phyloP scores from a whole-genome alignment of 1,140 invertebrate species.

The Camponotus vicinus region DNA sequence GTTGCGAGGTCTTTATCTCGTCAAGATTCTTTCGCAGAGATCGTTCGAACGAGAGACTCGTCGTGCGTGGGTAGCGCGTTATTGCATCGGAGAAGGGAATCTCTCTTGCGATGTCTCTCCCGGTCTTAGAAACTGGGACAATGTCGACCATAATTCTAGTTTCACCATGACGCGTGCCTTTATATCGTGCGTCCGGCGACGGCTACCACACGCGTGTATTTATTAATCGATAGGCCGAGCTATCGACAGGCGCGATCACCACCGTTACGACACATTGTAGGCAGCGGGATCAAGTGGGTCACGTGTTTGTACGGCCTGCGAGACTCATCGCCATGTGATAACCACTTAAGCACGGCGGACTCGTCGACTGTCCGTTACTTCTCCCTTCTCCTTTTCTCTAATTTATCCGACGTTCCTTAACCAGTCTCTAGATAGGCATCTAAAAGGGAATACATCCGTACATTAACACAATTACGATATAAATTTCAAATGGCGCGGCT shows the following conservation, averaged over 20 bases:
- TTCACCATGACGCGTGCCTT: constrained; percentile 50
- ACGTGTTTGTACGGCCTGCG: constrained; percentile 51
- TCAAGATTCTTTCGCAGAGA: background rate
- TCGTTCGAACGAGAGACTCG: background rate
- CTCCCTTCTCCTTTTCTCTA: background rate
- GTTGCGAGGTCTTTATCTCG: background rate
- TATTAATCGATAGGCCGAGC: constrained; percentile 69
- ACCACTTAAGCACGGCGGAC: constrained; percentile 12
- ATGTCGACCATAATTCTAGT: constrained; percentile 75
- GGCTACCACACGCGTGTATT: constrained; percentile 57
- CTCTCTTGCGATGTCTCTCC: constrained; percentile 51
- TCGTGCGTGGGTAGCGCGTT: constrained; percentile 50
- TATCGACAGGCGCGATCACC: constrained; percentile 63
- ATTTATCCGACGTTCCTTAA: background rate
- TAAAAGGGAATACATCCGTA: background rate
- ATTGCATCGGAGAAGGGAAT: constrained; percentile 68
- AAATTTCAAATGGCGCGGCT: background rate
- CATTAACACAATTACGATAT: constrained; percentile 28
- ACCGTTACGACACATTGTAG: constrained; percentile 64
- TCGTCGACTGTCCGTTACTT: background rate
- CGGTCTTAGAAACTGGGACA: constrained; percentile 72
- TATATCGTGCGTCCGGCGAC: constrained; percentile 46
- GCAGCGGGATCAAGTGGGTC: constrained; percentile 70
- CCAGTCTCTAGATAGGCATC: background rate
- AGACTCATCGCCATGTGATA: constrained; percentile 50